Evolutionary conservation across 1,140 invertebrate genomes (phyloP).

Genomic region (Scylla paramamosain): DNA sequence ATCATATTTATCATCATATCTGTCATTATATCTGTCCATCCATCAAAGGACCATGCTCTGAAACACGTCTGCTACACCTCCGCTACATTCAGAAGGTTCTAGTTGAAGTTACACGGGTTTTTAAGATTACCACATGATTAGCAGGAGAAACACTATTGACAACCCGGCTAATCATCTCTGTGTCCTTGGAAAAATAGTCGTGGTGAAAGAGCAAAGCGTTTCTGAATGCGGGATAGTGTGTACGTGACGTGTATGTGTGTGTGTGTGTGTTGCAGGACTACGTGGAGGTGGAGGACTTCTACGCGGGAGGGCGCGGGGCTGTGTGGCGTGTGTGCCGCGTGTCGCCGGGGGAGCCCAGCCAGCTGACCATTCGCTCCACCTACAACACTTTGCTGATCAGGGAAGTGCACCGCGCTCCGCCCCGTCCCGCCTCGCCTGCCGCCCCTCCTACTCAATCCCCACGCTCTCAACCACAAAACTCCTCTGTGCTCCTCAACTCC

Average conservation of each 20-base stretch:
- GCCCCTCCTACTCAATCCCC: background rate
- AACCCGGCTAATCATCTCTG: too few relatives aligned
- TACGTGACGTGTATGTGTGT: background rate
- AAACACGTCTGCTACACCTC: too few relatives aligned
- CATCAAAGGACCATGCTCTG: too few relatives aligned
- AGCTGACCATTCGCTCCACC: conserved; percentile 77
- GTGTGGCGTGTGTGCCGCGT: conserved; percentile 75
- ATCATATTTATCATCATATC: too few relatives aligned
- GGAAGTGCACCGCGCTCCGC: conserved; percentile 74
- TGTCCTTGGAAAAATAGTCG: too few relatives aligned
- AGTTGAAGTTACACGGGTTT: too few relatives aligned
- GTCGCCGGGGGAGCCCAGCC: conserved; percentile 53
- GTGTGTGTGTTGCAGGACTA: conserved; percentile 70
- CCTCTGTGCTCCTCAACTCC: background rate
- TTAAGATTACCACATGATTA: too few relatives aligned
- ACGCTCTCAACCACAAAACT: background rate
- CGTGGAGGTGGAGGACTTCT: conserved; percentile 76
- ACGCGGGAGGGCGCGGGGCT: conserved; percentile 65
- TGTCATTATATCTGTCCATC: too few relatives aligned
- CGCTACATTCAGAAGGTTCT: too few relatives aligned
- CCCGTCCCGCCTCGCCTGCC: background rate
- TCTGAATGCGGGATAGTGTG: too few relatives aligned
- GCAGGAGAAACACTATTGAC: too few relatives aligned
- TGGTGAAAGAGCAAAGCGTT: too few relatives aligned
- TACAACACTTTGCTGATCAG: conserved; percentile 78